Evolutionary conservation across 23 tunicate genomes (phyloP).

Genomic region (Styela clava): DNA sequence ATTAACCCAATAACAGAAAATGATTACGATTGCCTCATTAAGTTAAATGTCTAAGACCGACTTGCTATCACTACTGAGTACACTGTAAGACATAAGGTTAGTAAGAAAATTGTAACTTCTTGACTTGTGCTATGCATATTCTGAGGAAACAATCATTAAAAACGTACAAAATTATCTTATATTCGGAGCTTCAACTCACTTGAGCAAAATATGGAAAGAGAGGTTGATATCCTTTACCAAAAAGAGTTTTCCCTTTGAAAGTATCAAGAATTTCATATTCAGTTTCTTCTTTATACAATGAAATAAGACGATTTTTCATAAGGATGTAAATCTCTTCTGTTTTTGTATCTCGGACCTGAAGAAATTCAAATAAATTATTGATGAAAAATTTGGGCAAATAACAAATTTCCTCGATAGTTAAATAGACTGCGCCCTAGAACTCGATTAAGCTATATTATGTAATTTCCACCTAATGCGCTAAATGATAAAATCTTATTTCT

Average conservation of each 20-base stretch:
- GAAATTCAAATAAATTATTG: not conserved
- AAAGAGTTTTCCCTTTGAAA: conserved; percentile 59
- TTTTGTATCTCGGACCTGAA: conserved; percentile 60
- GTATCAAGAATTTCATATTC: conserved; percentile 84
- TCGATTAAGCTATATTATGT: no score
- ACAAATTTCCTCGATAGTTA: not conserved
- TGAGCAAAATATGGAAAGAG: conserved; percentile 75
- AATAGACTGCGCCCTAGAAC: not conserved
- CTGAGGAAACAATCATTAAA: not conserved
- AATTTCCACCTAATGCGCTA: no score
- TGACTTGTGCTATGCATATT: no score
- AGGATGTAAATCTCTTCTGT: conserved; percentile 65
- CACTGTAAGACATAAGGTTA: no score
- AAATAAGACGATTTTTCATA: conserved; percentile 78
- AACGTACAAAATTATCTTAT: not conserved
- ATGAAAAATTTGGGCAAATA: not conserved
- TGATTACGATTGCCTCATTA: not conserved
- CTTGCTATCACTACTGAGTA: no score
- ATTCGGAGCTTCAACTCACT: conserved; percentile 26
- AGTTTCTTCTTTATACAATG: conserved; percentile 63
- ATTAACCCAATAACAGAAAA: no score
- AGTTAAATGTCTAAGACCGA: no score
- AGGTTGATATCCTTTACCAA: conserved; percentile 68
- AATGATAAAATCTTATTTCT: no score
- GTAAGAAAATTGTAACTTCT: no score